A percentile compares a stretch with the other conserved stretches of the same genome.
phyloP scores from a whole-genome alignment of 2,888 invertebrate species.

The Sturmia bella region DNA sequence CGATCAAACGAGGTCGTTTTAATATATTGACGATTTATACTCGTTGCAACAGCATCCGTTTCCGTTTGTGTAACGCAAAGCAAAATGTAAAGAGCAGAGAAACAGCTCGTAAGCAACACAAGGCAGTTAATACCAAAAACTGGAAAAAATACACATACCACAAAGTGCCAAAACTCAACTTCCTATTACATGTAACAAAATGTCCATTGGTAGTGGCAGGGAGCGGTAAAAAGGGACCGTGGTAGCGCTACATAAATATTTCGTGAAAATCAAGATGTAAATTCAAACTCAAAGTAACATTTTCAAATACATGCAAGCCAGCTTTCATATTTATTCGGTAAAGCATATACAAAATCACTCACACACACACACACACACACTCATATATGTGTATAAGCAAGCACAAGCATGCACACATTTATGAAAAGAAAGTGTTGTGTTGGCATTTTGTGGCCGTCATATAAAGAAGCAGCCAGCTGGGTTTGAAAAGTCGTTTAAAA shows the following conservation, averaged over 20 bases:
- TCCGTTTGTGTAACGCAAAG: constrained; percentile 54
- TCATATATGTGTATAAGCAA: not conserved
- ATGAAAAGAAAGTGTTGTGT: constrained; percentile 64
- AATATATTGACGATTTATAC: constrained; percentile 63
- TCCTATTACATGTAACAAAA: constrained; percentile 62
- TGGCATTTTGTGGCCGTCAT: constrained; percentile 61
- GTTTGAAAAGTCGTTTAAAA: constrained; percentile 7
- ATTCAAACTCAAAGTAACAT: constrained; percentile 13
- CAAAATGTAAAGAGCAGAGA: constrained; percentile 3
- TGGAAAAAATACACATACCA: constrained; percentile 47
- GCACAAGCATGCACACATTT: constrained; percentile 9
- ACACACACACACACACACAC: constrained; percentile 1
- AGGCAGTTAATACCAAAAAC: constrained; percentile 48
- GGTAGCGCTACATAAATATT: constrained; percentile 34
- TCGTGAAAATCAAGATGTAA: constrained; percentile 31
- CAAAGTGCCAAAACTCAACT: constrained; percentile 69
- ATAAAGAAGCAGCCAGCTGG: not conserved
- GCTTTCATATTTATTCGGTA: not conserved
- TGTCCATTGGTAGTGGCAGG: not conserved
- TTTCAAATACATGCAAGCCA: constrained; percentile 5
- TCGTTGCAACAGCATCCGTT: constrained; percentile 62
- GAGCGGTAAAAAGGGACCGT: not conserved
- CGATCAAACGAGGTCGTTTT: constrained; percentile 68
- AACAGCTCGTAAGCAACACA: not conserved
- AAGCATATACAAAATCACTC: constrained; percentile 7